Conservation (phyloP, 2,797 vertebrate genomes). For the Sparidentex hasta region DNA sequence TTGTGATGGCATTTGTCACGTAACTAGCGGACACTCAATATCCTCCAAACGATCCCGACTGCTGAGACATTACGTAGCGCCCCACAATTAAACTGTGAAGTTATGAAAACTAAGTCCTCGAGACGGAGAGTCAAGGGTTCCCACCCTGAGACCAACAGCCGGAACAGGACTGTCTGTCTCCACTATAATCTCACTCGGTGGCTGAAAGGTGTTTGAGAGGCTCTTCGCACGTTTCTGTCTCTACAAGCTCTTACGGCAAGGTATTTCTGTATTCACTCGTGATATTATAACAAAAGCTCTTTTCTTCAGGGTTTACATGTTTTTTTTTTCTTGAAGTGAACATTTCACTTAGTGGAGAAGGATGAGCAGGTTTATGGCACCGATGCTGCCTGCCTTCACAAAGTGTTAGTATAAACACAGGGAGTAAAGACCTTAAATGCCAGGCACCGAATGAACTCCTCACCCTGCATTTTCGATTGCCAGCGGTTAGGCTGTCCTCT, state of each 20-base stretch:
- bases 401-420: constrained; percentile 36
- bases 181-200: constrained; percentile 19
- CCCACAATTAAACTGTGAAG: constrained; percentile 28
- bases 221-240: background rate
- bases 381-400: constrained; percentile 13
- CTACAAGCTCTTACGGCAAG: background rate
- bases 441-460: constrained; percentile 28
- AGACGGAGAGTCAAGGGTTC: constrained; percentile 36
- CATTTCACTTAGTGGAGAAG: constrained; percentile 7
- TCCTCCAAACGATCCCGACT: background rate
- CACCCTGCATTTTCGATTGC: background rate
- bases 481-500: constrained; percentile 7
- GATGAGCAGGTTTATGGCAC: background rate
- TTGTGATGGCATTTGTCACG: background rate
- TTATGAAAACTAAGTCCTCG: constrained; percentile 47
- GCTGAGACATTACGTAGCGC: background rate
- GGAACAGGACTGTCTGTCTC: constrained; percentile 10
- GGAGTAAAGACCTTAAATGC: constrained; percentile 4
- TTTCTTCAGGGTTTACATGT: background rate
- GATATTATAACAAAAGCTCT: background rate
- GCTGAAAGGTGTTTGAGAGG: constrained; percentile 7
- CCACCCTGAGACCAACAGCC: constrained; percentile 6
- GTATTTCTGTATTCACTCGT: background rate
- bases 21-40: background rate
- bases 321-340: background rate